Conservation (phyloP, 2,797 vertebrate species). For the Hemitrygon akajei region DNA sequence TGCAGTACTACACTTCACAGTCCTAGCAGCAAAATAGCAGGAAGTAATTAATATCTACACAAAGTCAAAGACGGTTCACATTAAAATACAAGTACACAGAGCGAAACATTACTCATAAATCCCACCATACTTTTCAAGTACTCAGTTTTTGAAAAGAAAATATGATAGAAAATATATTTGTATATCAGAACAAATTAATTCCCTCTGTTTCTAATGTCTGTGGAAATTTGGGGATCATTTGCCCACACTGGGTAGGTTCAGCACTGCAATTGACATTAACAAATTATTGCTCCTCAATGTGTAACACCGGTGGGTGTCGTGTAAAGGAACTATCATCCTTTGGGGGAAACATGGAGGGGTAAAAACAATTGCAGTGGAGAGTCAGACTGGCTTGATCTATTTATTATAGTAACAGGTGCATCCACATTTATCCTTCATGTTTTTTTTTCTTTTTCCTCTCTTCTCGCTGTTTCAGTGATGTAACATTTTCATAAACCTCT, state of each 20-base stretch:
- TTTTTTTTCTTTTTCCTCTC: not conserved
- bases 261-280: not conserved
- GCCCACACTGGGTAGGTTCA: not conserved
- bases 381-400: not conserved
- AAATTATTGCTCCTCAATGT: not conserved
- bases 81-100: not conserved
- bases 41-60: not conserved
- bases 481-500: not conserved
- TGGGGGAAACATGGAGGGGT: not conserved
- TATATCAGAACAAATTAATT: not conserved
- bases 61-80: not conserved
- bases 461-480: not conserved
- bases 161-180: not conserved
- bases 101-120: not conserved
- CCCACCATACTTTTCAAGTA: not conserved
- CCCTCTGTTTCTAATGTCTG: not conserved
- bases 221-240: not conserved
- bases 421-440: not conserved
- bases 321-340: not conserved
- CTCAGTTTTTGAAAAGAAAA: not conserved
- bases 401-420: no score
- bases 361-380: not conserved
- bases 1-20: not conserved
- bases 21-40: not conserved
- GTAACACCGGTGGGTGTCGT: no score